phyloP scores from a whole-genome alignment of 1,140 invertebrate genomes.

The Papilio helenus region DNA sequence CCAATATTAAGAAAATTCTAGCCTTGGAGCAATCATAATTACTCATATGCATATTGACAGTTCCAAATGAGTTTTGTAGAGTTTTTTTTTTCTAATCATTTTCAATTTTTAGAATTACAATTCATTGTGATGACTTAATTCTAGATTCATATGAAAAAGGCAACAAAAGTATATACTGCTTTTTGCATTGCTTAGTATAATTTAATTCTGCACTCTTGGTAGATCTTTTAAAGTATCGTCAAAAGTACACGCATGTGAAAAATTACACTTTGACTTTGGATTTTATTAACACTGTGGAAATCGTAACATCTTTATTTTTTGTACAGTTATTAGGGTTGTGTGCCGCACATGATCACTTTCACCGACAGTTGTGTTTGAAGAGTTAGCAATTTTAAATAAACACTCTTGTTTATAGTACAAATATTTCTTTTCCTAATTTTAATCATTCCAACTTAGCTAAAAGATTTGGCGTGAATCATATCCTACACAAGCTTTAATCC shows the following conservation, averaged over 20 bases:
- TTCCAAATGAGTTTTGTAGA: neutral
- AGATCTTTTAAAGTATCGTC: neutral
- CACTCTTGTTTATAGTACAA: neutral
- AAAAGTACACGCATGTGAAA: neutral
- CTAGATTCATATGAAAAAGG: conserved; percentile 15
- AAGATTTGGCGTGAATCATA: too few species aligned
- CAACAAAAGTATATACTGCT: neutral
- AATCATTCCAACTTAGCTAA: neutral
- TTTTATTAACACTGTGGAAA: neutral
- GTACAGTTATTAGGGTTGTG: neutral
- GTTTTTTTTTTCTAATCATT: neutral
- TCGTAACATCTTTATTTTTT: neutral
- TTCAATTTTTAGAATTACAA: neutral
- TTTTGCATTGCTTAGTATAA: conserved; percentile 12
- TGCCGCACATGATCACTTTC: neutral
- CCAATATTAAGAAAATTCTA: neutral
- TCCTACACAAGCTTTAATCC: too few species aligned
- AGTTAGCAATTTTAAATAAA: neutral
- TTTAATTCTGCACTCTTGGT: neutral
- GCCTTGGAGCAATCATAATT: neutral
- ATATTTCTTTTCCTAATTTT: neutral
- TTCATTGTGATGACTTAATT: neutral
- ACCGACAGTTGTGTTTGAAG: neutral
- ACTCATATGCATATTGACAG: neutral
- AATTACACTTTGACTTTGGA: neutral